Conservation (phyloP, 2,797 vertebrate species). For the Sebastes minor region DNA sequence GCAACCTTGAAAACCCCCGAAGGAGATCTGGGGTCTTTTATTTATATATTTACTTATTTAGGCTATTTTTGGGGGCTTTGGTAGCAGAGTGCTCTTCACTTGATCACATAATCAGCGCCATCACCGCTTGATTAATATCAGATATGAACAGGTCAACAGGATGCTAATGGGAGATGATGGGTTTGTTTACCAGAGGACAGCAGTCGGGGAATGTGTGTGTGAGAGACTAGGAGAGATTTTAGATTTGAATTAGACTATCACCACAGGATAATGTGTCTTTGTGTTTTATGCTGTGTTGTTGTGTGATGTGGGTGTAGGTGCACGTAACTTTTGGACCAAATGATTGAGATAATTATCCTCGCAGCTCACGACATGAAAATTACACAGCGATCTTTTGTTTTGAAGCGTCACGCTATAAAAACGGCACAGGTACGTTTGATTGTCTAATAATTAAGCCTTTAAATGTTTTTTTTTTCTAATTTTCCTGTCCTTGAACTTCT, state of each 20-base stretch:
- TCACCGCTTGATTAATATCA: conserved; percentile 59
- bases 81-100: conserved; percentile 18
- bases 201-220: not conserved
- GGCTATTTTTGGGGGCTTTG: not conserved
- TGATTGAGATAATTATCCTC: conserved; percentile 41
- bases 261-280: not conserved
- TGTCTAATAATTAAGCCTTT: not conserved
- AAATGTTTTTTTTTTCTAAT: not conserved
- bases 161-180: conserved; percentile 60
- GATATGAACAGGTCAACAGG: conserved; percentile 61
- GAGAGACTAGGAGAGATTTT: not conserved
- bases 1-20: conserved; percentile 2
- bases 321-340: not conserved
- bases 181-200: conserved; percentile 46
- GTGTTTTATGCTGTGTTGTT: not conserved
- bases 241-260: not conserved
- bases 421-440: not conserved
- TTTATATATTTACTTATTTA: not conserved
- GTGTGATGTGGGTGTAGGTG: not conserved
- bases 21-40: not conserved
- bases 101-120: conserved; percentile 54
- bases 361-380: not conserved
- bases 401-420: not conserved
- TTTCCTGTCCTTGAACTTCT: not conserved
- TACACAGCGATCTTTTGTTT: not conserved